Percentiles rank a stretch among this genome's conserved stretches.
Conservation (phyloP, 2,113 vertebrate species). For the Tetraodon nigroviridis region DNA sequence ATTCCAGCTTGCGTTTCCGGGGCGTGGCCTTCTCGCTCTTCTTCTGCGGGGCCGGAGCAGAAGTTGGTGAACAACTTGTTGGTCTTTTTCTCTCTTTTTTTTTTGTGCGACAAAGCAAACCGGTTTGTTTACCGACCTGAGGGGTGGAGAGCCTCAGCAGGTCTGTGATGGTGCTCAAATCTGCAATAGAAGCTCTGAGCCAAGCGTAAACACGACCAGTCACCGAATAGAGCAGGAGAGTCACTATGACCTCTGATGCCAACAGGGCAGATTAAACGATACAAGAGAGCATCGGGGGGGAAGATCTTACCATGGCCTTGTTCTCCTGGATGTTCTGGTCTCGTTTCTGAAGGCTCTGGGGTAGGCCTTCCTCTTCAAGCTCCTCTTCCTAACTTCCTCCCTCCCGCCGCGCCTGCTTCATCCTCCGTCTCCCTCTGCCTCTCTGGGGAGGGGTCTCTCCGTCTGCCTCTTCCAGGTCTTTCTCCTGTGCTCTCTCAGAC, state of each 20-base stretch:
- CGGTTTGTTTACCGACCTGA: constrained; percentile 71
- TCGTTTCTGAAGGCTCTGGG: constrained; percentile 78
- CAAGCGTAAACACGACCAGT: no score
- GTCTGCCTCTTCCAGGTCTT: constrained; percentile 19
- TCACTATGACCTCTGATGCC: not conserved
- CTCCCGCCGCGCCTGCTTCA: constrained; percentile 20
- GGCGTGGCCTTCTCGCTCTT: constrained; percentile 73
- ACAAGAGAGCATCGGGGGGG: not conserved
- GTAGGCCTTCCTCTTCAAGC: constrained; percentile 60
- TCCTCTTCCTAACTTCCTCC: constrained; percentile 48
- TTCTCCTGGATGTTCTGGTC: constrained; percentile 94
- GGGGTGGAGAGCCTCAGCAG: constrained; percentile 75
- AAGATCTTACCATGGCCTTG: constrained; percentile 86
- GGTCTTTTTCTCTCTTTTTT: not conserved
- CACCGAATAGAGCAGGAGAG: constrained; percentile 39
- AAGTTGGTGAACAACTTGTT: not conserved
- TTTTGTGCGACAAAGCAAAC: not conserved
- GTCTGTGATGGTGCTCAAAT: constrained; percentile 83
- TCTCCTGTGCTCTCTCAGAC: constrained; percentile 30
- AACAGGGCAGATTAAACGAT: not conserved
- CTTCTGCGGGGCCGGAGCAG: constrained; percentile 20
- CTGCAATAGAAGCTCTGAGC: no score
- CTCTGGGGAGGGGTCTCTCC: constrained; percentile 22
- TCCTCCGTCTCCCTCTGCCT: constrained; percentile 16
- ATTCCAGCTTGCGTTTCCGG: constrained; percentile 75